Base-by-base conservation (phyloP, 2,113 vertebrate genomes). In the Petroica traversi region DNA sequence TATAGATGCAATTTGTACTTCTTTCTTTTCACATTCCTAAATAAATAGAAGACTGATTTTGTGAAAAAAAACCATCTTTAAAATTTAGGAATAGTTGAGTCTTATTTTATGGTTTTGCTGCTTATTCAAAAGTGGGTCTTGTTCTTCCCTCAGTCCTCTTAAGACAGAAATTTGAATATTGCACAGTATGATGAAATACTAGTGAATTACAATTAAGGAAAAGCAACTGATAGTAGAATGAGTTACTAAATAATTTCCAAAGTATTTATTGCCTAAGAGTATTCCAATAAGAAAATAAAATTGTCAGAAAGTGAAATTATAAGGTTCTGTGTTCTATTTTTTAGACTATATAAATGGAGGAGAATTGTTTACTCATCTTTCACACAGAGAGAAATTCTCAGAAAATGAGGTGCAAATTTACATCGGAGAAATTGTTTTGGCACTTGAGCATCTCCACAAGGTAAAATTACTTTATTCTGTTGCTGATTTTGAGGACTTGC, bases 271-370 rank as follows among this genome's bases (percentile, higher is more conserved):
- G n/a, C 34, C 33, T 75, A 40, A 62, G 52, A 75, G 64, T 81
- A 51, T 77, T 84, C 6, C 36, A 76, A 1, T 76, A 45, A 69
- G 48, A 78, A 84, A 88, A 59, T 33, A 40, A 84, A 81, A 15
- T 64, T n/a, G 14, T 94, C 5, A 45, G 36, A 67, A 82, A 90
- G 29, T 62, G 41, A 76, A 93, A 86, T 81, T 40, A 62, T 15
- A 48, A 63, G 11, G 19, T 61, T 92, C 18, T 76, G 49, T 95
- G 48, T 97, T 97, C 95, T 97, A 4, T 90, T 97, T 96, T 97
- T 95, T 98, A 99, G 99, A 99, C 98, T 99, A 99, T 95, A 99
- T 99, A 97, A 99, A 99, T 76, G 99, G 99, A 75, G 99, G 99
- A 68, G 99, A 99, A 96, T 98, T 99, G 91, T 99, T 99, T 98